phyloP scores from a whole-genome alignment of 2,888 invertebrate genomes.

The Tenthredo distinguenda region DNA sequence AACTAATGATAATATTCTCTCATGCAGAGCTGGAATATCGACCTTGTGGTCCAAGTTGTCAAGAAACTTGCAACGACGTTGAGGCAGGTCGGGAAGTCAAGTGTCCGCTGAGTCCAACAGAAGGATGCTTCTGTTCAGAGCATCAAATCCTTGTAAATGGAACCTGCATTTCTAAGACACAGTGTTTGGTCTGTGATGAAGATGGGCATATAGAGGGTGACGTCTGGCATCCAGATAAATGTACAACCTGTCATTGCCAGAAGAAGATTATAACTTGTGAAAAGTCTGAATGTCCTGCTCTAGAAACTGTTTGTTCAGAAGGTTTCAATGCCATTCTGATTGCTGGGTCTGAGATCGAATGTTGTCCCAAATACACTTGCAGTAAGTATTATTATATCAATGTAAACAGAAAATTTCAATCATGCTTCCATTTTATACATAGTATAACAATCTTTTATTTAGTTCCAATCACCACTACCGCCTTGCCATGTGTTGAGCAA shows the following conservation, averaged over 20 bases:
- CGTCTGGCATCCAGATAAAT: constrained; percentile 85
- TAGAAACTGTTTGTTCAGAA: constrained; percentile 82
- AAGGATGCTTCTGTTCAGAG: constrained; percentile 92
- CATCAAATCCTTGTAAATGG: constrained; percentile 86
- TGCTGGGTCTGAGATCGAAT: constrained; percentile 81
- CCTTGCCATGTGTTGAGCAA: constrained; percentile 82
- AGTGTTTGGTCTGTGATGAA: constrained; percentile 88
- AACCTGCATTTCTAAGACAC: constrained; percentile 85
- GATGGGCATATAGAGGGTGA: constrained; percentile 86
- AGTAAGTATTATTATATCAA: constrained; percentile 75
- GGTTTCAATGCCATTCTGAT: constrained; percentile 81
- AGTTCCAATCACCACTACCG: constrained; percentile 79
- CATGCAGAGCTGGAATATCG: constrained; percentile 78
- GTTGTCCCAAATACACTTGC: constrained; percentile 87
- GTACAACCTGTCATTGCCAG: constrained; percentile 87
- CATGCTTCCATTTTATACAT: background rate
- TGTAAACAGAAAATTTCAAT: background rate
- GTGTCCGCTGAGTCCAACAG: constrained; percentile 80
- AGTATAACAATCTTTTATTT: constrained; percentile 39
- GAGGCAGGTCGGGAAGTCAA: constrained; percentile 68
- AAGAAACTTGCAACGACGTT: constrained; percentile 84
- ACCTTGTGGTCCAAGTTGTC: constrained; percentile 82
- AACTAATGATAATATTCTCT: background rate
- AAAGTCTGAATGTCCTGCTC: constrained; percentile 81
- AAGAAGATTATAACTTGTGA: constrained; percentile 82